phyloP scores from a whole-genome alignment of 2,888 invertebrate species.

The Ptychoptera contaminata region DNA sequence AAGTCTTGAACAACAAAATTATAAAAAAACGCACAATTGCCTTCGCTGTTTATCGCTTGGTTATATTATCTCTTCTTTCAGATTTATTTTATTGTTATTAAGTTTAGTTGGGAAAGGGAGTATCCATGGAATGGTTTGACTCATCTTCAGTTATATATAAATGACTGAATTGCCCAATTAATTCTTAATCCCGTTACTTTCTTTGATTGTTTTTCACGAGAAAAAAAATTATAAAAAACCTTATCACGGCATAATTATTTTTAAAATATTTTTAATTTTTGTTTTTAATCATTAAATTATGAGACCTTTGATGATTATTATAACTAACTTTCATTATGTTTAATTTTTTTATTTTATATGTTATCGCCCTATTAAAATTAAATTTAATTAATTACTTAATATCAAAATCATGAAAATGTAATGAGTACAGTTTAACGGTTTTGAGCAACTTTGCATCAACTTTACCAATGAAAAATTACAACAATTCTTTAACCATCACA shows the following conservation, averaged over 20 bases:
- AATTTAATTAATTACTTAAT: too few species aligned
- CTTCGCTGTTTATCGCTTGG: background rate
- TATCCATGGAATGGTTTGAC: conserved; percentile 5
- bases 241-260: too few species aligned
- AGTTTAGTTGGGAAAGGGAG: background rate
- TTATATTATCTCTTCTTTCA: background rate
- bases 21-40: background rate
- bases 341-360: conserved; percentile 7
- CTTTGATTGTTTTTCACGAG: too few species aligned
- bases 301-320: too few species aligned
- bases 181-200: too few species aligned
- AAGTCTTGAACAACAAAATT: background rate
- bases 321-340: background rate
- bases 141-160: too few species aligned
- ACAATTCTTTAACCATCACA: conserved; percentile 91
- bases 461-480: conserved; percentile 88
- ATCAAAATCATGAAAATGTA: conserved; percentile 10
- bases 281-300: too few species aligned
- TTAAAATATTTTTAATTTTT: too few species aligned
- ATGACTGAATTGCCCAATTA: too few species aligned
- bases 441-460: conserved; percentile 89
- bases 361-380: background rate
- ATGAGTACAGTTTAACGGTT: conserved; percentile 63
- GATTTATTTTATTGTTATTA: background rate
- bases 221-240: too few species aligned